Evolutionary conservation across 2,113 vertebrate species (phyloP).

Genomic region (Gracilinanus agilis): DNA sequence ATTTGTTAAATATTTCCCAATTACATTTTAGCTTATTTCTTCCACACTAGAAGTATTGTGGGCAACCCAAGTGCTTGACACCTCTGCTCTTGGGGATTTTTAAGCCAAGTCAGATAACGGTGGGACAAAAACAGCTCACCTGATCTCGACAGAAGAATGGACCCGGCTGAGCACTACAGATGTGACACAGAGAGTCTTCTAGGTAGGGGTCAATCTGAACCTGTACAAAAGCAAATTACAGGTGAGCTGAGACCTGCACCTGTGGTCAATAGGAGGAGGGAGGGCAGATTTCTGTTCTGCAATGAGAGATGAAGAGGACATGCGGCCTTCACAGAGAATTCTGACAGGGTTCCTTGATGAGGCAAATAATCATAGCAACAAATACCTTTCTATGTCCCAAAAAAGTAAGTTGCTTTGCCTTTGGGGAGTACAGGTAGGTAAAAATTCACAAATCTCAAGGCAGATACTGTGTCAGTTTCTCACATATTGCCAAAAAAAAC

Average conservation of each 20-base stretch:
- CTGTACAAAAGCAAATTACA: slow-evolving; percentile 74
- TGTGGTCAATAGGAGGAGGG: not conserved
- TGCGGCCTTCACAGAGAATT: not conserved
- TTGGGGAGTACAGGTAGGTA: not conserved
- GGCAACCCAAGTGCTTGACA: not conserved
- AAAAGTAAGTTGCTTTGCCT: not conserved
- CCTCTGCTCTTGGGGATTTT: not conserved
- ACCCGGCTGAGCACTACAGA: slow-evolving; percentile 94
- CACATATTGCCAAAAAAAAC: not conserved
- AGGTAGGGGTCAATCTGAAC: slow-evolving; percentile 99
- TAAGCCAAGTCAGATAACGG: not conserved
- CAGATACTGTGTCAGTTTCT: not conserved
- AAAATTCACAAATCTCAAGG: not conserved
- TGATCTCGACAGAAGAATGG: slow-evolving; percentile 99
- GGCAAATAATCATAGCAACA: not conserved
- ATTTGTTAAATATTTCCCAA: not conserved
- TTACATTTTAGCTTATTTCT: not conserved
- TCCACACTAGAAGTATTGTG: not conserved
- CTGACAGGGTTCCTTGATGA: not conserved
- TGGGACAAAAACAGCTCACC: slow-evolving; percentile 81
- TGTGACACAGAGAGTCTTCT: slow-evolving; percentile 97
- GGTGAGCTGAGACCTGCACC: not conserved
- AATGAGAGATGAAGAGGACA: not conserved
- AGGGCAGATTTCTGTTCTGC: not conserved
- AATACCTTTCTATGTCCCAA: not conserved